These are phyloP conservation scores for Brachionus sp. DNA, from an alignment of 1,140 invertebrate species.

Conservation along the genomic window DNA sequence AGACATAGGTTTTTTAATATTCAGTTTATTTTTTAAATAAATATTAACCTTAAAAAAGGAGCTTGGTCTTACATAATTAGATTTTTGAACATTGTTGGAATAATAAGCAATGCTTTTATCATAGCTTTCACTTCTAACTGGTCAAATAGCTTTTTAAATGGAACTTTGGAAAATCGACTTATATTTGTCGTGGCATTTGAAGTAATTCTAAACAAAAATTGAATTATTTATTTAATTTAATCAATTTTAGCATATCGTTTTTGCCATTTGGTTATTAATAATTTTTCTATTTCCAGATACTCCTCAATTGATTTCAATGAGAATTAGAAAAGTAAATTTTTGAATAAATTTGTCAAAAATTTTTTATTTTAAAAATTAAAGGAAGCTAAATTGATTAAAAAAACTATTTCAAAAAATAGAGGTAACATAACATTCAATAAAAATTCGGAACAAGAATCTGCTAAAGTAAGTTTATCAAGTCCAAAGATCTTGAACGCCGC, in stretches of 20 bases:
- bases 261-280: conserved; percentile 9
- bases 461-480: neutral
- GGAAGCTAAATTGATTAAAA: neutral
- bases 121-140: conserved; percentile 60
- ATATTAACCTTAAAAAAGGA: conserved; percentile 51
- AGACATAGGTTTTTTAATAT: conserved; percentile 57
- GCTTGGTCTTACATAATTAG: conserved; percentile 59
- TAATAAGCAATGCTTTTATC: conserved; percentile 60
- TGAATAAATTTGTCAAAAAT: neutral
- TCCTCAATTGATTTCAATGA: neutral
- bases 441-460: neutral
- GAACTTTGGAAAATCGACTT: neutral
- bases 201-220: neutral
- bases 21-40: neutral
- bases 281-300: neutral
- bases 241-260: conserved; percentile 8
- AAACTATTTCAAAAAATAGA: neutral
- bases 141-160: conserved; percentile 45
- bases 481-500: neutral
- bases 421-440: neutral
- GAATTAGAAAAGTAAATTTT: neutral
- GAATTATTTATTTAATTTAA: neutral
- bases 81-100: conserved; percentile 59
- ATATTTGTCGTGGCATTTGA: conserved; percentile 33
- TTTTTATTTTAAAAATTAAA: neutral